phyloP scores from a whole-genome alignment of 2,888 invertebrate species.

The Watsonalla binaria region DNA sequence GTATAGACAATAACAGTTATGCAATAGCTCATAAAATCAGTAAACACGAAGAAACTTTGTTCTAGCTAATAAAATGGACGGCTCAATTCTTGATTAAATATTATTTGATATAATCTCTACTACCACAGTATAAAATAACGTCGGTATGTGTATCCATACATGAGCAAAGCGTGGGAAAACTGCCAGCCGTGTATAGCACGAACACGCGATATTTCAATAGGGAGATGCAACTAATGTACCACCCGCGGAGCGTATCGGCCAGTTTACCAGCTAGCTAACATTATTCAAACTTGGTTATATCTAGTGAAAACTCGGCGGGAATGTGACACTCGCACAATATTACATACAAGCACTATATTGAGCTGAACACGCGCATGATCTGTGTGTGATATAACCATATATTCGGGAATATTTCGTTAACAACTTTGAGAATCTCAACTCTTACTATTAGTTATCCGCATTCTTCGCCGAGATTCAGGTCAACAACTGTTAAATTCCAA shows the following conservation, averaged over 20 bases:
- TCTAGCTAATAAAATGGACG: too few species aligned
- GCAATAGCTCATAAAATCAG: too few species aligned
- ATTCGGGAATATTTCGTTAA: constrained; percentile 8
- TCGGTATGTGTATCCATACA: neutral
- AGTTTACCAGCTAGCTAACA: constrained; percentile 13
- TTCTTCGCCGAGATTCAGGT: too few species aligned
- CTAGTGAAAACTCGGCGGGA: constrained; percentile 23
- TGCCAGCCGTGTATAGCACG: constrained; percentile 19
- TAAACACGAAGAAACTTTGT: too few species aligned
- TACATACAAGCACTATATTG: constrained; percentile 30
- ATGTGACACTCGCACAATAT: constrained; percentile 35
- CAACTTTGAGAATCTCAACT: too few species aligned
- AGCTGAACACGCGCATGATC: constrained; percentile 32
- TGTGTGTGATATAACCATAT: constrained; percentile 25
- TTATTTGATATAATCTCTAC: neutral
- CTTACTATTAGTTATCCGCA: too few species aligned
- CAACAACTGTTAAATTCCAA: too few species aligned
- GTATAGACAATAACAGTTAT: too few species aligned
- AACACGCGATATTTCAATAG: constrained; percentile 30
- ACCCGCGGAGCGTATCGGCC: constrained; percentile 19
- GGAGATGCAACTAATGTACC: constrained; percentile 4
- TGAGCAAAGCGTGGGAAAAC: neutral
- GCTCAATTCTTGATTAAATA: too few species aligned
- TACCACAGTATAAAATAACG: neutral
- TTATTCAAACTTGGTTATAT: constrained; percentile 32